Evolutionary conservation across 2,797 vertebrate genomes (phyloP).

Genomic region (Sebastes minor): DNA sequence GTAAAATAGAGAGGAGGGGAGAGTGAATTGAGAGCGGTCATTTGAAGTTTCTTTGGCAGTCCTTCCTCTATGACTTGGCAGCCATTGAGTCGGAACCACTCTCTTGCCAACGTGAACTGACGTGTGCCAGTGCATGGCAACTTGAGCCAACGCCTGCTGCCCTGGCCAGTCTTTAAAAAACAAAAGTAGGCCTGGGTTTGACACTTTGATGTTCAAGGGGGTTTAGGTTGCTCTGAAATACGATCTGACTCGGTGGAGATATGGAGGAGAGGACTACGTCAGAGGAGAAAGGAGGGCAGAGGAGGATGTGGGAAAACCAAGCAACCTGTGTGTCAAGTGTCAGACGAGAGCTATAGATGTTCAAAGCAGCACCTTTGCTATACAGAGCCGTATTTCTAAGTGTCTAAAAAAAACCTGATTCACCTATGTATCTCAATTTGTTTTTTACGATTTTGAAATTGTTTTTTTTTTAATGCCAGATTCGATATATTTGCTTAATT

Average conservation of each 20-base stretch:
- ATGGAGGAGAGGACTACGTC: conserved; percentile 7
- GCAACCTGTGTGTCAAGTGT: neutral
- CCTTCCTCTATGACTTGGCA: conserved; percentile 72
- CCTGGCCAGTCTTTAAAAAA: conserved; percentile 37
- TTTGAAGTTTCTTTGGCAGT: conserved; percentile 76
- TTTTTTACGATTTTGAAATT: no score
- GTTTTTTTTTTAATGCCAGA: no score
- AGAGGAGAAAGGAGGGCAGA: conserved; percentile 19
- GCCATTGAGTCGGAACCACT: conserved; percentile 27
- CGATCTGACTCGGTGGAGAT: conserved; percentile 39
- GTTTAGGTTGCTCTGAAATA: conserved; percentile 55
- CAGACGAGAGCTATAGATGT: no score
- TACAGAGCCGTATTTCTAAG: no score
- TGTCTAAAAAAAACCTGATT: no score
- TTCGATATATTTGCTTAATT: no score
- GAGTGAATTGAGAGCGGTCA: conserved; percentile 50
- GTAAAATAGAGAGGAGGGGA: conserved; percentile 3
- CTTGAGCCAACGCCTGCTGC: conserved; percentile 54
- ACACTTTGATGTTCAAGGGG: conserved; percentile 62
- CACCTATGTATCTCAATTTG: no score
- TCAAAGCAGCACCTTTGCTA: no score
- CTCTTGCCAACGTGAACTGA: conserved; percentile 53
- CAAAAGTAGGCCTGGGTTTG: conserved; percentile 31
- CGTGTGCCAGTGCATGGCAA: conserved; percentile 51
- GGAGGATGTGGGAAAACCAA: neutral